Evolutionary conservation across 2,888 invertebrate species (phyloP).

Genomic region (Drosophila colorata): DNA sequence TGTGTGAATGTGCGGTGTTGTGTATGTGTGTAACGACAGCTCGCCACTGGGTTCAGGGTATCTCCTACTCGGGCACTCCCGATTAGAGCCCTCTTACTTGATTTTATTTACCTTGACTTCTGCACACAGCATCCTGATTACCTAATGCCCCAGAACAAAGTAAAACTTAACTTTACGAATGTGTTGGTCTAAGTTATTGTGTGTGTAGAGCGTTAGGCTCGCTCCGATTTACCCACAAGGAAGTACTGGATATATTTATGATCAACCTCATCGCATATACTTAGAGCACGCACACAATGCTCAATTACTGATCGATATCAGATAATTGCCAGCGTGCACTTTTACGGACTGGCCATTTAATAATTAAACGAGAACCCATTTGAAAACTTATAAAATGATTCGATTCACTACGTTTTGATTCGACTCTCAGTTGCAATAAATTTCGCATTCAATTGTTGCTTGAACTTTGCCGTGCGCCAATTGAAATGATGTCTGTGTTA

Average conservation of each 20-base stretch:
- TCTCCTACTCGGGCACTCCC: too few species aligned
- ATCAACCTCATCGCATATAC: conserved; percentile 12
- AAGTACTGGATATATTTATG: conserved; percentile 61
- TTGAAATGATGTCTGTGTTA: conserved; percentile 72
- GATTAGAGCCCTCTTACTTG: too few species aligned
- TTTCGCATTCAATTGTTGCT: conserved; percentile 73
- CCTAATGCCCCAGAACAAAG: conserved; percentile 41
- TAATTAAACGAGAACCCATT: conserved; percentile 41
- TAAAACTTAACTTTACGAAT: conserved; percentile 55
- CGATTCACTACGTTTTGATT: conserved; percentile 47
- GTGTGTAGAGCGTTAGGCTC: background rate
- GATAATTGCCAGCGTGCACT: conserved; percentile 55
- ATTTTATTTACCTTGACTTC: too few species aligned
- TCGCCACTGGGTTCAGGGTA: too few species aligned
- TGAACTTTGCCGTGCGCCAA: conserved; percentile 59
- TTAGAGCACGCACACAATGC: conserved; percentile 52
- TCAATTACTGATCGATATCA: conserved; percentile 61
- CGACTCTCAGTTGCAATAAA: conserved; percentile 66
- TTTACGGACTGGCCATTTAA: conserved; percentile 49
- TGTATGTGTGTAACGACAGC: too few species aligned
- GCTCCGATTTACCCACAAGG: conserved; percentile 46
- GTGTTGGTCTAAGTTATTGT: conserved; percentile 9
- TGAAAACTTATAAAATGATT: conserved; percentile 30
- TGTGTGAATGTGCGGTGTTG: too few species aligned
- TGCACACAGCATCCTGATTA: conserved; percentile 57